These are phyloP conservation scores for Trogon surrucura DNA, from an alignment of 2,113 vertebrate genomes.

Conservation along the genomic window DNA sequence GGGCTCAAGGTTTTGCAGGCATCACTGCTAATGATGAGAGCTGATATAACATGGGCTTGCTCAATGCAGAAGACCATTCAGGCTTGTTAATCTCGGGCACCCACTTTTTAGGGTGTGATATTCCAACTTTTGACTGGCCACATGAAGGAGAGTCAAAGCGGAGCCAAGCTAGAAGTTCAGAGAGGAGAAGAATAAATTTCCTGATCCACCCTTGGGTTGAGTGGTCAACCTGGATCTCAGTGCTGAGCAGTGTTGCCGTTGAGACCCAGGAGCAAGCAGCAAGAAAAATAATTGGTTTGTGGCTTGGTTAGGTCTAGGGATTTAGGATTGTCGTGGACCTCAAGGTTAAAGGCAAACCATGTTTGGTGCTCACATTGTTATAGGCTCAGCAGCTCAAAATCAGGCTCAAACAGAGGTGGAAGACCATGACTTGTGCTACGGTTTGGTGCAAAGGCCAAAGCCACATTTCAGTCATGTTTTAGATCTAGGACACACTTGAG, in stretches of 20 bases:
- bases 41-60: neutral
- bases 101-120: neutral
- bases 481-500: neutral
- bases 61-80: neutral
- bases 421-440: neutral
- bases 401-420: neutral
- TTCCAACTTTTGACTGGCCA: neutral
- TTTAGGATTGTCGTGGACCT: neutral
- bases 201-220: neutral
- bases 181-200: neutral
- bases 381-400: neutral
- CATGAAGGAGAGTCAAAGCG: neutral
- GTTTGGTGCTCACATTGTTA: neutral
- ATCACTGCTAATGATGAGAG: neutral
- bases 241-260: neutral
- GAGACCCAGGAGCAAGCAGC: neutral
- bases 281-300: neutral
- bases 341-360: neutral
- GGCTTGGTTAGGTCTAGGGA: neutral
- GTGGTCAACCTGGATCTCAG: neutral
- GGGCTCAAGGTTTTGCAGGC: neutral
- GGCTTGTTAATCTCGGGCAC: neutral
- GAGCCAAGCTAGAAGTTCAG: neutral
- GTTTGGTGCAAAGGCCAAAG: neutral
- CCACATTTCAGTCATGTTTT: fast-evolving